Base-by-base conservation (phyloP, 2,113 vertebrate genomes). In the Monarcha castaneiventris region DNA sequence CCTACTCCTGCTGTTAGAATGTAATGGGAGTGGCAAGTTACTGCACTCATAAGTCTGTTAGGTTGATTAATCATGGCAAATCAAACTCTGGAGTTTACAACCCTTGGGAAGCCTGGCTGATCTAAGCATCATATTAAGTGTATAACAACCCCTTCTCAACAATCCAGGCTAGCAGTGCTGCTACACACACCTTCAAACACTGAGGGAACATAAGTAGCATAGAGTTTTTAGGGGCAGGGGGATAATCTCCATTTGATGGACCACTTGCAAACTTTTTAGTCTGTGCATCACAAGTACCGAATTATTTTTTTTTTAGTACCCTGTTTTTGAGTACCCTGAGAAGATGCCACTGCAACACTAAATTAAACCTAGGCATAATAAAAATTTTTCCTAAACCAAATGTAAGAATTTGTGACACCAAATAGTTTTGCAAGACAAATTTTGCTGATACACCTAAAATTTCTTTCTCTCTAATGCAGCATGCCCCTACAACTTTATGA, bases 191-290 rank as follows among this genome's bases (percentile, higher is more conserved):
- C 14, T 54, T 52, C 46, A n/a, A 59, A n/a, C 12, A 58, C 0
- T 16, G 20, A 58, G 6, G 16, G 25, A 73, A 64, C 8, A 0
- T 2, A 41, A 29, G 5, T 16, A 63, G 37, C 11, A 7, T 2
- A 21, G 0, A 3, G 1, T 7, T 62, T 67, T 80, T 10, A 9
- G 8, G n/a, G 30, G 4, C 9, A 52, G 15, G 13, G 6, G 9
- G 4, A 37, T 19, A 16, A 41, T 39, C 19, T 74, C 22, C 2
- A 11, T 30, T 33, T 54, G 33, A 62, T 32, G 55, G 17, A 58
- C 2, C 13, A 77, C 37, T 54, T 73, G 13, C 12, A 82, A 63
- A 17, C 8, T 33, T 51, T 59, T 63, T 66, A n/a, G 6, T 15
- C 22, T 32, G 16, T 14, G 10, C 5, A 44, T 43, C 1, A 0